phyloP scores from a whole-genome alignment of 2,113 vertebrate genomes.

The Hyla sarda region DNA sequence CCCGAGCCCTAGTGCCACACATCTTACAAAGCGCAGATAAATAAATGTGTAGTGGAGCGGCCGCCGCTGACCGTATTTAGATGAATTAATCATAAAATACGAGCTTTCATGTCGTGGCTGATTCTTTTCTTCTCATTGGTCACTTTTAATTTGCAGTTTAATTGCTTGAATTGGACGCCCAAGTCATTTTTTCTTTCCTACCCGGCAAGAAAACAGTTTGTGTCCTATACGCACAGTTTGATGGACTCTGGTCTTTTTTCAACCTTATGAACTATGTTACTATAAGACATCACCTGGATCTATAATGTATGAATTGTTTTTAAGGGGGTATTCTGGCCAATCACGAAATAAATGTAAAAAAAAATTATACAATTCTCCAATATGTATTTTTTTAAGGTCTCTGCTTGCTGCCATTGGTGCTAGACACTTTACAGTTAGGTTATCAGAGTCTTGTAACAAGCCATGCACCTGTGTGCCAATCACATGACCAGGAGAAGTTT shows the following conservation, averaged over 20 bases:
- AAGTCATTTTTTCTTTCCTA: not conserved
- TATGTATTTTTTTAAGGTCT: not conserved
- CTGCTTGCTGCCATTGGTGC: not conserved
- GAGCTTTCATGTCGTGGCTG: conserved; percentile 24
- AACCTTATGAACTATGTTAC: no score
- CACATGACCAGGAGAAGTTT: no score
- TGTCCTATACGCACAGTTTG: no score
- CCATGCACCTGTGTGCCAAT: no score
- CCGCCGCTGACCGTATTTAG: not conserved
- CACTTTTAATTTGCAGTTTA: conserved; percentile 22
- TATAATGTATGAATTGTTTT: not conserved
- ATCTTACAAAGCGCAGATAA: conserved; percentile 35
- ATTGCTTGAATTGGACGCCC: not conserved
- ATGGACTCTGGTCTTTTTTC: no score
- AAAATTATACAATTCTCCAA: not conserved
- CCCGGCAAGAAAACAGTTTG: not conserved
- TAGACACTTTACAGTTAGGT: not conserved
- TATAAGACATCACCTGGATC: not conserved
- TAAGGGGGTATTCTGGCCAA: not conserved
- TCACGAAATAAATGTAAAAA: not conserved
- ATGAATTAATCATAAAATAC: conserved; percentile 35
- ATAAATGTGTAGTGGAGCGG: not conserved
- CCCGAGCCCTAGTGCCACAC: not conserved
- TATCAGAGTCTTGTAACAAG: no score
- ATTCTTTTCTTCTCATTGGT: not conserved